A percentile compares a stretch with the other conserved stretches of the same genome.
Evolutionary conservation across 1,140 invertebrate species (phyloP).

Genomic region (Camponotus vicinus): DNA sequence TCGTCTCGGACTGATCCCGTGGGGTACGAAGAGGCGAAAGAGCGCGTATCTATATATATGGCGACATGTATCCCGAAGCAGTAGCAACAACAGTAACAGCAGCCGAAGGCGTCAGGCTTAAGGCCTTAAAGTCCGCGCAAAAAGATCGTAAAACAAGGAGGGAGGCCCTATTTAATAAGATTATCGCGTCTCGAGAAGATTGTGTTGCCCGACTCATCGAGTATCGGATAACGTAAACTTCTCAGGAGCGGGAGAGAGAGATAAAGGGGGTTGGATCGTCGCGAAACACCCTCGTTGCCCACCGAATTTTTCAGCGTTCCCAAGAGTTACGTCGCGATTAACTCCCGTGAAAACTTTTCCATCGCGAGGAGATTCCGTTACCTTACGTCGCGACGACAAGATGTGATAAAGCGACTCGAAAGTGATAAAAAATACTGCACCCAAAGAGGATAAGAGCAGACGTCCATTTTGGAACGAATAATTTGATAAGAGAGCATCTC

Average conservation of each 20-base stretch:
- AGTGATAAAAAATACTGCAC: slow-evolving; percentile 27
- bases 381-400: slow-evolving; percentile 16
- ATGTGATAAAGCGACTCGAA: slow-evolving; percentile 16
- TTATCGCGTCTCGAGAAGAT: slow-evolving; percentile 78
- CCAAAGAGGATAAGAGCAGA: slow-evolving; percentile 1
- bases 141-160: slow-evolving; percentile 80
- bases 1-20: slow-evolving; percentile 67
- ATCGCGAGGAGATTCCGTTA: neutral
- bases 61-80: slow-evolving; percentile 60
- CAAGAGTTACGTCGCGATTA: slow-evolving; percentile 52
- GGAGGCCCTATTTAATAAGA: slow-evolving; percentile 81
- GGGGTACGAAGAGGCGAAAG: slow-evolving; percentile 42
- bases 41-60: slow-evolving; percentile 64
- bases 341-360: slow-evolving; percentile 15
- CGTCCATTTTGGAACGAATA: slow-evolving; percentile 5
- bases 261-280: slow-evolving; percentile 36
- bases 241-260: slow-evolving; percentile 57
- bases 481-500: slow-evolving; percentile 23
- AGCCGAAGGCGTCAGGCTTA: slow-evolving; percentile 70
- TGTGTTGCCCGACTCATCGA: slow-evolving; percentile 77
- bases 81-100: slow-evolving; percentile 40
- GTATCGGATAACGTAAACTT: slow-evolving; percentile 77
- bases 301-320: slow-evolving; percentile 52
- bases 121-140: slow-evolving; percentile 79
- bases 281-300: slow-evolving; percentile 37